A percentile compares a stretch with the other conserved stretches of the same genome.
phyloP scores from a whole-genome alignment of 2,888 invertebrate genomes.

The Phalangium opilio region DNA sequence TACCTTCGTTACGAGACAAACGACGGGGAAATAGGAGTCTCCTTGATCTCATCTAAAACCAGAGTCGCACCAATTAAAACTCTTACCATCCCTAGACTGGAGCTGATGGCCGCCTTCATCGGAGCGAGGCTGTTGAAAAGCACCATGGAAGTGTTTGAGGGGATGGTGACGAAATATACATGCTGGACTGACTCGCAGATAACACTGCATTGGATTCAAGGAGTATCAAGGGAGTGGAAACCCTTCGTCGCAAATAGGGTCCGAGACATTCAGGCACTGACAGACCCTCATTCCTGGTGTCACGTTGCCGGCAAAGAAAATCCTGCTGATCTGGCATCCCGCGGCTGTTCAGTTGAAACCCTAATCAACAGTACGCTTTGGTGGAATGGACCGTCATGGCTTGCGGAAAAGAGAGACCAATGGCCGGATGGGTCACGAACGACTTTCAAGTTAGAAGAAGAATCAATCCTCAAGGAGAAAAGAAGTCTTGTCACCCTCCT shows the following conservation, averaged over 20 bases:
- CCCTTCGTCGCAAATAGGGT: background rate
- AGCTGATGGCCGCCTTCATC: background rate
- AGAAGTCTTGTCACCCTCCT: too few species aligned
- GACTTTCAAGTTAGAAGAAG: too few species aligned
- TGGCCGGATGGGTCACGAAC: too few species aligned
- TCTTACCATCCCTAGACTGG: constrained; percentile 1
- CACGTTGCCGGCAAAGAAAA: background rate
- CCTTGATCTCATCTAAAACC: constrained; percentile 1
- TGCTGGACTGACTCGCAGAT: too few species aligned
- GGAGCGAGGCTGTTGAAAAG: background rate
- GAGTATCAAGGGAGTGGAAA: background rate
- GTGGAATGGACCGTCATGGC: too few species aligned
- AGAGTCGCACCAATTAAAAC: constrained; percentile 1
- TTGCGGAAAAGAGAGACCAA: too few species aligned
- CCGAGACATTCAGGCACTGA: background rate
- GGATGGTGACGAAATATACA: background rate
- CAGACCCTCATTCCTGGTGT: background rate
- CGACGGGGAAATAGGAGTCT: background rate
- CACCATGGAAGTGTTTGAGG: background rate
- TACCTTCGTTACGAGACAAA: background rate
- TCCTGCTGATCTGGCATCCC: background rate
- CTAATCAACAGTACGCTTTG: too few species aligned
- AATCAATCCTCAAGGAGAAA: too few species aligned
- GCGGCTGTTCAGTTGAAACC: background rate
- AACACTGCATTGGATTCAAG: too few species aligned